A percentile compares a stretch with the other conserved stretches of the same genome.
Conservation (phyloP, 92 coral and sea anemone species). For the Epizoanthus scotinus region DNA sequence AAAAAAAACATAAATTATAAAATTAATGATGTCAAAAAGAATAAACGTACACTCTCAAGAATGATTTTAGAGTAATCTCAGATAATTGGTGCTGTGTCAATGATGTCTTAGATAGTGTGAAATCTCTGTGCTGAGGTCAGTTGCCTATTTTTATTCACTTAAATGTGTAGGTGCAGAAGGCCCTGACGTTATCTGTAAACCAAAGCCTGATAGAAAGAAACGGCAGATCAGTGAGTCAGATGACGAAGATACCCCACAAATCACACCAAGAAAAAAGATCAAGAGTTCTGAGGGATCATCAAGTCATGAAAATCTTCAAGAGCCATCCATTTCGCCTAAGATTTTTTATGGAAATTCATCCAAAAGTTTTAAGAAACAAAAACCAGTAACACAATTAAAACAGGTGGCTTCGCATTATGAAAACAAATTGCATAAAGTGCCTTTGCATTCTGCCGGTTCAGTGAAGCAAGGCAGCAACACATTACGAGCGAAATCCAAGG, state of each 20-base stretch:
- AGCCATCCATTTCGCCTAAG: not conserved
- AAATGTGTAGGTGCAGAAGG: not conserved
- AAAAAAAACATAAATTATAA: no score
- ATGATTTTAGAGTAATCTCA: no score
- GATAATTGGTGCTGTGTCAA: no score
- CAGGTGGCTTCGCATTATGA: not conserved
- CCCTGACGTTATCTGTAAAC: not conserved
- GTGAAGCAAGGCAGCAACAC: not conserved
- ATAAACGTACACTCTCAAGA: no score
- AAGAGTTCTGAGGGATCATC: not conserved
- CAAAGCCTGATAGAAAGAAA: not conserved
- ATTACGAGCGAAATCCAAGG: not conserved
- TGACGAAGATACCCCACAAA: not conserved
- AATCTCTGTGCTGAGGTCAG: no score
- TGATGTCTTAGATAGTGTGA: no score
- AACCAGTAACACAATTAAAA: not conserved
- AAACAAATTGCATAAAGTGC: not conserved
- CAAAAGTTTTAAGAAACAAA: not conserved
- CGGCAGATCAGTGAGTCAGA: not conserved
- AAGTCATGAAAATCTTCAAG: not conserved
- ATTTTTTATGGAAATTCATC: not conserved
- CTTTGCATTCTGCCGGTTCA: not conserved
- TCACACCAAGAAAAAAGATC: constrained; percentile 12
- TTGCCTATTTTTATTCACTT: no score
- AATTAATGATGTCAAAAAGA: no score